Evolutionary conservation across 2,888 invertebrate genomes (phyloP).

Genomic region (Anticlea derivata): DNA sequence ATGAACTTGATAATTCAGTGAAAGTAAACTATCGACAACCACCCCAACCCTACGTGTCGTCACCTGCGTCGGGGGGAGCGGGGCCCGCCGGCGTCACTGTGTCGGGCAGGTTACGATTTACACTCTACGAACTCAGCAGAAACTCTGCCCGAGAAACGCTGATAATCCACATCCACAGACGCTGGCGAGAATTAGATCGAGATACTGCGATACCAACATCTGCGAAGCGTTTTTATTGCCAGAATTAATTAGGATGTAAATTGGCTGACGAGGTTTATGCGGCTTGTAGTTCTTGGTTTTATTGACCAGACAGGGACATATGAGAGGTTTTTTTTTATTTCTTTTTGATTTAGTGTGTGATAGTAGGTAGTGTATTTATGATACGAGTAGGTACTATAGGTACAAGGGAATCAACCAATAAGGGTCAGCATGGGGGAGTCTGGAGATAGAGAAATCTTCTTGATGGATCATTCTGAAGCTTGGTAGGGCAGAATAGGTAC

Average conservation of each 20-base stretch:
- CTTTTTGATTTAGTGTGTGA: constrained; percentile 22
- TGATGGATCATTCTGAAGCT: no score
- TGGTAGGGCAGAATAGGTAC: no score
- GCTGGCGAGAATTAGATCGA: constrained; percentile 78
- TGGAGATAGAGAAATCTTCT: no score
- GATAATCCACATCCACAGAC: constrained; percentile 77
- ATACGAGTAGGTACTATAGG: background rate
- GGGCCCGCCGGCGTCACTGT: constrained; percentile 71
- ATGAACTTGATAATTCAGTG: background rate
- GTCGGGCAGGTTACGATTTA: constrained; percentile 84
- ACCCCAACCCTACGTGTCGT: constrained; percentile 63
- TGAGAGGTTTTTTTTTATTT: constrained; percentile 21
- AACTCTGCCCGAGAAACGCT: constrained; percentile 77
- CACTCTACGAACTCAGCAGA: constrained; percentile 82
- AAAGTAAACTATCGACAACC: constrained; percentile 18
- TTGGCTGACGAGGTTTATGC: constrained; percentile 35
- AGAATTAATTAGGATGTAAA: constrained; percentile 62
- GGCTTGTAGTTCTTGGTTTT: constrained; percentile 27
- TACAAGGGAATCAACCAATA: no score
- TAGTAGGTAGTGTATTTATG: constrained; percentile 2
- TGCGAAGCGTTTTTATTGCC: constrained; percentile 63
- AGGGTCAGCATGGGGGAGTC: no score
- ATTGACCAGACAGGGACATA: constrained; percentile 23
- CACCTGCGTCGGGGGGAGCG: constrained; percentile 71
- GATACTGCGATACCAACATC: constrained; percentile 63